A percentile compares a stretch with the other conserved stretches of the same genome.
Evolutionary conservation across 2,797 vertebrate genomes (phyloP).

Genomic region (Hoplostethus atlanticus): DNA sequence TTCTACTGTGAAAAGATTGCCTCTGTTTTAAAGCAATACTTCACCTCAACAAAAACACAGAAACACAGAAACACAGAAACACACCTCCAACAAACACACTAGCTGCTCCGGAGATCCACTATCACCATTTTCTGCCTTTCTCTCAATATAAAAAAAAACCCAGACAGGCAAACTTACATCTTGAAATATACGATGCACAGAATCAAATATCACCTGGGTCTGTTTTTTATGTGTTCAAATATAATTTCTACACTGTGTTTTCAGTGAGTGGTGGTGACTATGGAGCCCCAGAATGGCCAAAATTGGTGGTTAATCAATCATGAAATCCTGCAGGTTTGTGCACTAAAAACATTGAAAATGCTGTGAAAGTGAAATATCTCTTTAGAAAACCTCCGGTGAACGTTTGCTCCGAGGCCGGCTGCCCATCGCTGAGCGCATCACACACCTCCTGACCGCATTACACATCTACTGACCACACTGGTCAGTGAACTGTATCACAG

Average conservation of each 20-base stretch:
- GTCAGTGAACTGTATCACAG: background rate
- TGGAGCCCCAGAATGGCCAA: slow-evolving; percentile 31
- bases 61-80: too few relatives aligned
- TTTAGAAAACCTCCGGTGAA: slow-evolving; percentile 31
- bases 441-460: background rate
- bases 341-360: slow-evolving; percentile 22
- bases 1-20: slow-evolving; percentile 39
- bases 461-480: background rate
- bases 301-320: slow-evolving; percentile 16
- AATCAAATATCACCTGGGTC: slow-evolving; percentile 17
- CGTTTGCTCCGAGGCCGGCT: slow-evolving; percentile 7
- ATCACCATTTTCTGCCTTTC: slow-evolving; percentile 40
- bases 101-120: slow-evolving; percentile 18
- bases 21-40: slow-evolving; percentile 8
- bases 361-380: slow-evolving; percentile 19
- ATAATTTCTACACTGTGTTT: slow-evolving; percentile 34
- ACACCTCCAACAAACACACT: slow-evolving; percentile 9
- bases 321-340: background rate
- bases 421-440: background rate
- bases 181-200: slow-evolving; percentile 45
- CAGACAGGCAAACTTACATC: slow-evolving; percentile 56
- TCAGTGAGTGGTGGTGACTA: slow-evolving; percentile 32
- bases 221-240: slow-evolving; percentile 43
- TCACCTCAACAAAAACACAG: background rate
- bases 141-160: slow-evolving; percentile 50